Evolutionary conservation across 2,888 invertebrate genomes (phyloP).

Genomic region (Megastigmus dorsalis): DNA sequence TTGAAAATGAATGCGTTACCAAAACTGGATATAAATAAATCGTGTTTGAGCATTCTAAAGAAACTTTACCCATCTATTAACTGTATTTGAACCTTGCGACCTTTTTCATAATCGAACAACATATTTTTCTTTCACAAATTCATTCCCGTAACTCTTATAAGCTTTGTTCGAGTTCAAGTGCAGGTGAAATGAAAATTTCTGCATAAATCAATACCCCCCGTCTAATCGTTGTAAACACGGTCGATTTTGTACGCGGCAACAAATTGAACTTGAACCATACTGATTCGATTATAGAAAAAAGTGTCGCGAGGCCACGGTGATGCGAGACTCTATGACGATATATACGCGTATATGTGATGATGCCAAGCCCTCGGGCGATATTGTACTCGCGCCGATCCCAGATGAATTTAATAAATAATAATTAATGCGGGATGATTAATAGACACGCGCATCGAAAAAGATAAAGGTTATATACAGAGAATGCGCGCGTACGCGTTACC

Average conservation of each 20-base stretch:
- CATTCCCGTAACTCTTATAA: too few species aligned
- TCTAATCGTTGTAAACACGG: not conserved
- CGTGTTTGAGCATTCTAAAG: too few species aligned
- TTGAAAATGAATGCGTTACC: too few species aligned
- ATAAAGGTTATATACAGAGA: not conserved
- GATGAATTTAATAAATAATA: constrained; percentile 42
- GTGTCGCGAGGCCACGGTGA: constrained; percentile 25
- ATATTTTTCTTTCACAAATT: too few species aligned
- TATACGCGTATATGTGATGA: too few species aligned
- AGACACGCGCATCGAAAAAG: not conserved
- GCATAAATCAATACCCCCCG: not conserved
- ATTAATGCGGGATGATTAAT: constrained; percentile 31
- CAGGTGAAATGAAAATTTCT: not conserved
- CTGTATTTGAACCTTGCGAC: too few species aligned
- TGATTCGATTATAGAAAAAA: constrained; percentile 17
- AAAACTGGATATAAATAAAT: too few species aligned
- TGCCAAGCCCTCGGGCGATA: constrained; percentile 2
- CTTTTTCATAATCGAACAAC: too few species aligned
- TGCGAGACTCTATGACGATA: too few species aligned
- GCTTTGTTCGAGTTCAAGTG: too few species aligned
- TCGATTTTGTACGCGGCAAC: not conserved
- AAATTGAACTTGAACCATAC: constrained; percentile 23
- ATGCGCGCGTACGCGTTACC: too few species aligned
- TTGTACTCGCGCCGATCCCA: not conserved
- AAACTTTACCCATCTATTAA: too few species aligned